Evolutionary conservation across 2,797 vertebrate genomes (phyloP), one percentile per base, ranked within the genome.

Genomic region (Otus scops): DNA sequence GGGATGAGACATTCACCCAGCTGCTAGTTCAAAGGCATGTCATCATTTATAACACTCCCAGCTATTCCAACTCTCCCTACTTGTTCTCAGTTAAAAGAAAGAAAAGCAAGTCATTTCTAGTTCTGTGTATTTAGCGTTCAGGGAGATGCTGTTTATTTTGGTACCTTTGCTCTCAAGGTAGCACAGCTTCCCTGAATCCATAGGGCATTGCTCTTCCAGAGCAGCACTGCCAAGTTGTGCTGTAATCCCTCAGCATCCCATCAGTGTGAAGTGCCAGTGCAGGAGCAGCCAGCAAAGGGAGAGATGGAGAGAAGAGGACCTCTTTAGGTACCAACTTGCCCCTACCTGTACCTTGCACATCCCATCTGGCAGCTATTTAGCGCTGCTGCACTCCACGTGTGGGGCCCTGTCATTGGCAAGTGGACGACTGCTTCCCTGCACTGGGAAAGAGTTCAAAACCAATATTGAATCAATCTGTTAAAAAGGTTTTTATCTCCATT

Each of bases 401-500:
- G 9, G 8, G n/a, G 51, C 34, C 23, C 96, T 96, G 97, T 88
- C 97, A 97, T 53, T 50, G 85, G 53, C 79, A 88, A 96, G 95
- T 43, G 98, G 97, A 85, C 93, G 83, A 93, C 97, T 57, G 59
- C 98, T 98, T 97, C 97, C 96, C 54, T 60, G 90, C 93, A 67
- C 98, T 97, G 98, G 98, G 97, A 97, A 92, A 53, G 89, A 94
- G 97, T 97, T 98, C 97, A 98, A 97, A 92, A 94, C 65, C 97
- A 95, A 96, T 95, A 97, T 95, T 87, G 91, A 98, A 98, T 98
- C 98, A 98, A 99, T 99, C 98, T 97, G 91, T 98, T 99, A 97
- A 98, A 93, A 98, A 98, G 98, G 96, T 98, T 98, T 98, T 98
- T 98, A 98, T 98, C 97, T 94, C 98, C 97, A 96, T 96, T 96